Base-by-base conservation (phyloP, 2,888 invertebrate genomes). In the Eupithecia inturbata region DNA sequence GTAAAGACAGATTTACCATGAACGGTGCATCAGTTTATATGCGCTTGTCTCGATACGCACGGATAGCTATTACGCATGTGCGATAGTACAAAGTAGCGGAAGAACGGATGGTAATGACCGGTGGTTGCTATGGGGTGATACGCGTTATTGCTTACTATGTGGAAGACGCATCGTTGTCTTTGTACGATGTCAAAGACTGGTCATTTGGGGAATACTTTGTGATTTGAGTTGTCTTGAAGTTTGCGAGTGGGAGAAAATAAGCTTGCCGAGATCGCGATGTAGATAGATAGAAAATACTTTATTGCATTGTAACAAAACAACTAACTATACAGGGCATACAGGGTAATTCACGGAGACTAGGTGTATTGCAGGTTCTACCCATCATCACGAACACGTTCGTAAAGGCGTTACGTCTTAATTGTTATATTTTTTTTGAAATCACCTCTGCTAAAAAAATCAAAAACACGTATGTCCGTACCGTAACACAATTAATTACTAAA, bases 41-140 rank as follows among this genome's bases (percentile, higher is more conserved):
- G 80, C 79, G 80, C 64, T 77, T 76, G 76, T 82, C 77, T 81
- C 81, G 89, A 89, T 87, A 87, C 86, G 88, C 88, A 85, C 83
- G 87, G 88, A 87, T 83, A 83, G 76, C 82, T 82, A 89, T 89
- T 88, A 89, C 85, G 86, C 87, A 85, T 87, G 82, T 78, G 81
- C 78, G 79, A 83, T 85, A 87, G 81, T 69, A 75, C 70, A 70
- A 70, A 64, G 69, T 75, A 71, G 68, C 70, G 74, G 71, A 75
- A 74, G 74, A 71, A 71, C 66, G 41, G 74, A 36, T 64, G 64
- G 45, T 84, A 87, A 87, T 87, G 84, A 82, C 82, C 78, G 83
- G 78, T 81, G 81, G 84, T 82, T 78, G 70, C 77, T 76, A 67
- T 75, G 79, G 80, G 36, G 33, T 64, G 33, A 36, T 36, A 64